phyloP scores from a whole-genome alignment of 2,888 invertebrate species.

The Steinernema carpocapsae region DNA sequence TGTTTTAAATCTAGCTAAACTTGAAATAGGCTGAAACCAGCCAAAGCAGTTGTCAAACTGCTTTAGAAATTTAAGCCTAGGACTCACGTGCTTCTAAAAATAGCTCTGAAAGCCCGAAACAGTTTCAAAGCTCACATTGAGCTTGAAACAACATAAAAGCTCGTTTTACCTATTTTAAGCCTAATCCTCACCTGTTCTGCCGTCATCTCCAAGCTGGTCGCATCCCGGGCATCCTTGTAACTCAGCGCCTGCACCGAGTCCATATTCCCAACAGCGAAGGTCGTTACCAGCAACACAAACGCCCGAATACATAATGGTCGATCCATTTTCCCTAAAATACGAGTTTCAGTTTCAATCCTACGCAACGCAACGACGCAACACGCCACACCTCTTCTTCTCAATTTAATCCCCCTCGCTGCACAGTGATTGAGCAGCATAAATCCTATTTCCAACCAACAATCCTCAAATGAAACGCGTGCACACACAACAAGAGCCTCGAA shows the following conservation, averaged over 20 bases:
- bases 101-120: no score
- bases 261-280: background rate
- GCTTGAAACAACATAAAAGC: no score
- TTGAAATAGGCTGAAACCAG: no score
- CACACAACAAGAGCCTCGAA: background rate
- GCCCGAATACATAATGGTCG: background rate
- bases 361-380: background rate
- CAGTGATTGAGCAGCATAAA: background rate
- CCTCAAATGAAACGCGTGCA: background rate
- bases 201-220: constrained; percentile 21
- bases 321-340: constrained; percentile 2
- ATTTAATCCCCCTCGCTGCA: background rate
- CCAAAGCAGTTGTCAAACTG: no score
- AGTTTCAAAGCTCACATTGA: background rate
- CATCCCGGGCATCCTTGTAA: background rate
- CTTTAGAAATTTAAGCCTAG: no score
- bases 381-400: constrained; percentile 26
- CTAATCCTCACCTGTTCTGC: constrained; percentile 17
- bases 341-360: no score
- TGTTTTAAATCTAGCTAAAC: no score
- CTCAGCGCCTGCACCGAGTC: background rate
- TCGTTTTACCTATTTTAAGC: no score
- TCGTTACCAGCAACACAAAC: background rate
- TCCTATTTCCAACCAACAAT: constrained; percentile 12
- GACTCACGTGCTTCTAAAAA: no score